These are phyloP conservation scores for Leptatherina wallacei DNA, from an alignment of 2,797 vertebrate species.

Conservation along the genomic window DNA sequence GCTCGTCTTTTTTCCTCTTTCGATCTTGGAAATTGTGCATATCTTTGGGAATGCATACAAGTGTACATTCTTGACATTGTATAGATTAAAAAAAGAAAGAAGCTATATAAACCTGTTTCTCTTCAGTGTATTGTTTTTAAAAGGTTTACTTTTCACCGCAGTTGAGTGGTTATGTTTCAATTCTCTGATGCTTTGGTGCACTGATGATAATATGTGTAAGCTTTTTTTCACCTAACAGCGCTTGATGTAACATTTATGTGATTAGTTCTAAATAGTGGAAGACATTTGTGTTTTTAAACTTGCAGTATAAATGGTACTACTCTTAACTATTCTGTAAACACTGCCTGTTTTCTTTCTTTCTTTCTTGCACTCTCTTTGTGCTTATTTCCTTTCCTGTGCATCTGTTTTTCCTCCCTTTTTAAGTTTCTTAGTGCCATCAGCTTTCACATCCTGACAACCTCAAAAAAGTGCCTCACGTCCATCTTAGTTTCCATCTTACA, in stretches of 20 bases:
- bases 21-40: slow-evolving; percentile 83
- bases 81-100: slow-evolving; percentile 78
- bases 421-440: slow-evolving; percentile 84
- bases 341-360: slow-evolving; percentile 81
- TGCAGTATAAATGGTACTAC: slow-evolving; percentile 87
- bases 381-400: slow-evolving; percentile 78
- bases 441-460: slow-evolving; percentile 89
- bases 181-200: slow-evolving; percentile 85
- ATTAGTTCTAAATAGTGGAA: slow-evolving; percentile 86
- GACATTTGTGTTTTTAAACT: slow-evolving; percentile 86
- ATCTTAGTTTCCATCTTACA: slow-evolving; percentile 89
- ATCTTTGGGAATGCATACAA: slow-evolving; percentile 84
- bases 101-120: slow-evolving; percentile 84
- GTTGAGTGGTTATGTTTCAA: slow-evolving; percentile 84
- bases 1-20: slow-evolving; percentile 87
- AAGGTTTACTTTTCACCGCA: slow-evolving; percentile 83
- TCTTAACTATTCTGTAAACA: slow-evolving; percentile 85
- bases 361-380: slow-evolving; percentile 77
- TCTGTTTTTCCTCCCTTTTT: slow-evolving; percentile 43
- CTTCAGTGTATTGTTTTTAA: slow-evolving; percentile 84
- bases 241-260: slow-evolving; percentile 87
- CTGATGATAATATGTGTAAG: slow-evolving; percentile 82
- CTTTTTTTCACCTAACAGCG: slow-evolving; percentile 79
- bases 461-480: slow-evolving; percentile 96
- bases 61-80: slow-evolving; percentile 84